Evolutionary conservation across 1,140 invertebrate genomes (phyloP), one percentile per base, ranked within the genome.

Genomic region (Lanistes nyassanus): DNA sequence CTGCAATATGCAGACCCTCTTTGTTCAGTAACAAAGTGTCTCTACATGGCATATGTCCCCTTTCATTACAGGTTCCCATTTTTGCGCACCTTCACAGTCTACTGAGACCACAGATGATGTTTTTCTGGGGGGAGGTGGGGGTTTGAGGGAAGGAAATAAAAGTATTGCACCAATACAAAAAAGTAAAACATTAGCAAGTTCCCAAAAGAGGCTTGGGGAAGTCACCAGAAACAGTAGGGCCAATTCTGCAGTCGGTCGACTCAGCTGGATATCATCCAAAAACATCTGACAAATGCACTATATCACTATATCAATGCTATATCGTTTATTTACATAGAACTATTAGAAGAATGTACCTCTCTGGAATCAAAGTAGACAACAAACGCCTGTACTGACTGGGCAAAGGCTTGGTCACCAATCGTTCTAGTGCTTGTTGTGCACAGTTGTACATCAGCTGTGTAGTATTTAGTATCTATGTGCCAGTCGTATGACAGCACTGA

Each of bases 401-500:
- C 88, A 88, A 91, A 91, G 13, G 85, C 75, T 78, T 89, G 68
- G 77, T 90, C 85, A 56, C 91, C 87, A 72, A 90, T 84, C 1
- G 88, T 86, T 80, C 91, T 88, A 39, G 87, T 85, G 77, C 90
- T 82, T n/a, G 91, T 86, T 0, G 85, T 76, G 81, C 91, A 92
- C 9, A 94, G 75, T 42, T 91, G 80, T 53, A 93, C 88, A 83
- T 92, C 89, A 36, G 92, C 89, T 70, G 90, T 91, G 76, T 94
- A 94, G 89, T 94, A 94, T 84, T 93, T 94, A 39, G 92, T 94
- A 56, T 92, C 90, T 74, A 93, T 91, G 71, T 91, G 84, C 92
- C 92, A 93, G 16, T 89, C 82, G 86, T 92, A 92, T 67, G 89
- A 87, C 34, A 86, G 78, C 47, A 91, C 83, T 51, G 89, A 84